phyloP scores from a whole-genome alignment of 2,113 vertebrate genomes.

The Calidris pugnax region DNA sequence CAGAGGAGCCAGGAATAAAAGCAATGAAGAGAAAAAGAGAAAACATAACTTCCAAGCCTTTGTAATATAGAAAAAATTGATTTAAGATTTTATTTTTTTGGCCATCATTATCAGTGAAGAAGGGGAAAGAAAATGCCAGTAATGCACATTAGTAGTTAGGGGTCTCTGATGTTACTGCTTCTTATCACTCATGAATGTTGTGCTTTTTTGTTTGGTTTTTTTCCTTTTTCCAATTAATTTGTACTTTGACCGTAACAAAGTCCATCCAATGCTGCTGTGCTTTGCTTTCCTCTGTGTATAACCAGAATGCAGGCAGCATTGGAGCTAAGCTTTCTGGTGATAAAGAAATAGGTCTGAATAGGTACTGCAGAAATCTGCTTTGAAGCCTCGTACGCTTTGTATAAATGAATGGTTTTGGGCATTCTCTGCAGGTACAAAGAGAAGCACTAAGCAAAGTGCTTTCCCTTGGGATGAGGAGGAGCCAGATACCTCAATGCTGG shows the following conservation, averaged over 20 bases:
- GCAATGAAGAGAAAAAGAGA: not conserved
- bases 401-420: not conserved
- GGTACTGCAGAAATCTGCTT: not conserved
- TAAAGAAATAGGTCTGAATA: too few relatives aligned
- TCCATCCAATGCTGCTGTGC: accelerated
- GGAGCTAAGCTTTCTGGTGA: not conserved
- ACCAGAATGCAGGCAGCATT: accelerated
- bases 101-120: not conserved
- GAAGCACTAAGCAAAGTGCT: not conserved
- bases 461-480: not conserved
- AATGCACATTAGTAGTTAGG: not conserved
- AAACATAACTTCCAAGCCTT: not conserved
- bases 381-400: not conserved
- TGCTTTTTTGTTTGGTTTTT: not conserved
- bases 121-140: accelerated
- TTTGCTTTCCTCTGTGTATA: not conserved
- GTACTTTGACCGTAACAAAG: not conserved
- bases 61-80: not conserved
- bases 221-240: not conserved
- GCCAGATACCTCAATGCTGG: not conserved
- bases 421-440: not conserved
- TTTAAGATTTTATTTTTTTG: not conserved
- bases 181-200: not conserved
- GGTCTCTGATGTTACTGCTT: not conserved
- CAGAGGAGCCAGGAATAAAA: not conserved